A percentile compares a stretch with the other conserved stretches of the same genome.
Conservation (phyloP, 2,888 invertebrate species). For the Scelioninae gen. 1 region DNA sequence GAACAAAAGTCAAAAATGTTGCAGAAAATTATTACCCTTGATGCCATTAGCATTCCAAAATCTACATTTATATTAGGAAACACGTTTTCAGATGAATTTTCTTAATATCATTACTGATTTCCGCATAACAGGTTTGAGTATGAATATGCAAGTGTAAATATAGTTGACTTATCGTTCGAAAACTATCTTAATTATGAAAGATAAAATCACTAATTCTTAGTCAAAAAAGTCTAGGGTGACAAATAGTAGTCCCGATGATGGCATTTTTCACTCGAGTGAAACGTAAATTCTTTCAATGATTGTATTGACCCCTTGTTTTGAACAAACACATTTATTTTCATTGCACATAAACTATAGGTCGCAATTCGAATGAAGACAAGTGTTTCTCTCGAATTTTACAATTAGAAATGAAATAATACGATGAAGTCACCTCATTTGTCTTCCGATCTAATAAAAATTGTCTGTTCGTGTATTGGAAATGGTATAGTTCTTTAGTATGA, state of each 20-base stretch:
- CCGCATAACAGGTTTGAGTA: conserved; percentile 47
- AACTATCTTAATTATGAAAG: conserved; percentile 37
- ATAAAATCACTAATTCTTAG: neutral
- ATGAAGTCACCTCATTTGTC: conserved; percentile 9
- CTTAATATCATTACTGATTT: conserved; percentile 42
- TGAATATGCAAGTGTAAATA: conserved; percentile 45
- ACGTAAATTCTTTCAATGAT: conserved; percentile 27
- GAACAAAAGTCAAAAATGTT: too few relatives aligned
- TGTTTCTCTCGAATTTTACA: conserved; percentile 25
- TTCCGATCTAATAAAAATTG: neutral
- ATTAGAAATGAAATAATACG: conserved; percentile 30
- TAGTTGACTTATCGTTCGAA: conserved; percentile 37
- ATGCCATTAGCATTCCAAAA: conserved; percentile 43
- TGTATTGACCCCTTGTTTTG: conserved; percentile 21
- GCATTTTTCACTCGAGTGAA: conserved; percentile 18
- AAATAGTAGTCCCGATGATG: neutral
- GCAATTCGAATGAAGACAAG: conserved; percentile 29
- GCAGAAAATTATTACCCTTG: neutral
- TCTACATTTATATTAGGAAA: conserved; percentile 61
- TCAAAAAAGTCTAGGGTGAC: neutral
- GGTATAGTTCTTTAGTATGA: neutral
- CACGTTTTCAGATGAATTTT: conserved; percentile 45
- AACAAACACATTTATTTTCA: conserved; percentile 26
- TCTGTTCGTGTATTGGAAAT: neutral
- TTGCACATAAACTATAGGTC: conserved; percentile 7